These are phyloP conservation scores for Platycheirus rosarum DNA, from an alignment of 2,888 invertebrate species.

Conservation along the genomic window DNA sequence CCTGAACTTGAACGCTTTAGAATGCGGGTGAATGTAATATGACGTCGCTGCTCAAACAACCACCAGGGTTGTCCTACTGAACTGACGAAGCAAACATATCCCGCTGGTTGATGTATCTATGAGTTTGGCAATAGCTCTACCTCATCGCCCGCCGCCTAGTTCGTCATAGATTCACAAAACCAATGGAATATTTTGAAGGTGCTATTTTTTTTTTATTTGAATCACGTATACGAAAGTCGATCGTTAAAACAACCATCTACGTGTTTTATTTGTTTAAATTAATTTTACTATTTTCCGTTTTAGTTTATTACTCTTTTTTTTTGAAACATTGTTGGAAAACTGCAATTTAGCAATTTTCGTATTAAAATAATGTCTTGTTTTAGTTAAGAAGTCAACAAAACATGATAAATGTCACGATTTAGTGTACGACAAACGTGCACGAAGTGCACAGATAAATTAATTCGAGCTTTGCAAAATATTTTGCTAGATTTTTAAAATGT, in stretches of 20 bases:
- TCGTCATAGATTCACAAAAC: constrained; percentile 29
- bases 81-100: constrained; percentile 1
- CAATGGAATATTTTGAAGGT: constrained; percentile 24
- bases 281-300: not conserved
- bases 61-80: not conserved
- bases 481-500: constrained; percentile 52
- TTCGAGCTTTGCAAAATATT: constrained; percentile 34
- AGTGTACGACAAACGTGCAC: constrained; percentile 67
- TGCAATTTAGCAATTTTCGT: constrained; percentile 38
- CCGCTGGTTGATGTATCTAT: not conserved
- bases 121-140: constrained; percentile 20
- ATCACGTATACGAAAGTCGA: constrained; percentile 55
- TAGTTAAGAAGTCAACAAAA: constrained; percentile 19
- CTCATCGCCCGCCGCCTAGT: not conserved
- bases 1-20: constrained; percentile 44
- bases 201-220: constrained; percentile 28
- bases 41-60: not conserved
- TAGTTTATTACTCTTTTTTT: constrained; percentile 13
- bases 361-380: constrained; percentile 39
- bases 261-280: constrained; percentile 50
- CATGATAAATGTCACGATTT: constrained; percentile 65
- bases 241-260: constrained; percentile 40
- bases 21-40: constrained; percentile 7
- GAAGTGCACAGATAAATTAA: constrained; percentile 48
- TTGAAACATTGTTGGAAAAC: constrained; percentile 3